Percentiles rank a stretch among this genome's conserved stretches.
These are phyloP conservation scores for Elysia chlorotica DNA, from an alignment of 1,140 invertebrate genomes.

Conservation along the genomic window DNA sequence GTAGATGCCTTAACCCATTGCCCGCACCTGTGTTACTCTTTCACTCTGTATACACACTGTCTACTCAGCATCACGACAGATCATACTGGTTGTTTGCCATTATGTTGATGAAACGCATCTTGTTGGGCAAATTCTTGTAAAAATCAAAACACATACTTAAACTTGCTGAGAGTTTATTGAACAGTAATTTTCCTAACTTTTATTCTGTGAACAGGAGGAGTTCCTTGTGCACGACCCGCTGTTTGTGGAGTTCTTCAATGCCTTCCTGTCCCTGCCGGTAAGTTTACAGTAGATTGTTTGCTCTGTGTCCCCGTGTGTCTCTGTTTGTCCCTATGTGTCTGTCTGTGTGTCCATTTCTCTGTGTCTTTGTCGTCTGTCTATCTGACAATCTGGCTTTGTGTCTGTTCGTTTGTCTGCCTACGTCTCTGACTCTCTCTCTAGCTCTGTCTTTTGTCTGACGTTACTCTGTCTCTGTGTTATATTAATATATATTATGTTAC, in stretches of 20 bases:
- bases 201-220: constrained; percentile 10
- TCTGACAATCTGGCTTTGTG: neutral
- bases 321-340: neutral
- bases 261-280: constrained; percentile 20
- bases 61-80: neutral
- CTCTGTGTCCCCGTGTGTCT: neutral
- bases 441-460: too few species aligned
- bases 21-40: neutral
- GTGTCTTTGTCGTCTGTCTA: neutral
- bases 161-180: too few species aligned
- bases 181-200: neutral
- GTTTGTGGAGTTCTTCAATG: constrained; percentile 25
- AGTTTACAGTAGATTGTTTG: too few species aligned
- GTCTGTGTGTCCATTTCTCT: neutral
- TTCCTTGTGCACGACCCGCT: constrained; percentile 19
- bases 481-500: too few species aligned
- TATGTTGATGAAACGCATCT: neutral
- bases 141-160: neutral
- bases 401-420: neutral
- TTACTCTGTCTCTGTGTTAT: too few species aligned
- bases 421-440: neutral
- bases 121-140: neutral
- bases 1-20: too few species aligned
- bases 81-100: too few species aligned
- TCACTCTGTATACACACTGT: neutral